A percentile compares a stretch with the other conserved stretches of the same genome.
Evolutionary conservation across 1,140 invertebrate species (phyloP).

Genomic region (Drosophila burlai): DNA sequence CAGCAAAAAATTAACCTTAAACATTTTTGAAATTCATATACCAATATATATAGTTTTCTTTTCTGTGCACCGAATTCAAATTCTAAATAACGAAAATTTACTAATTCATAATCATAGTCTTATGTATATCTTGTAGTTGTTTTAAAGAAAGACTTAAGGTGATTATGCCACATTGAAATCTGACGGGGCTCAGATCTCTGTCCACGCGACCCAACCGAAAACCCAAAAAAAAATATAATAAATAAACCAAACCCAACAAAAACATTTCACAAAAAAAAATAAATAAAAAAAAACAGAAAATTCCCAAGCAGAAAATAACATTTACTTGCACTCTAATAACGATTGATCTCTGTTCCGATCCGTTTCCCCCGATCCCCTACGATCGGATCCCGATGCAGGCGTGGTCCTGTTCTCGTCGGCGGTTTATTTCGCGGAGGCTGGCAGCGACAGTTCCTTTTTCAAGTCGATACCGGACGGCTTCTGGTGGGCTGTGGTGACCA

Average conservation of each 20-base stretch:
- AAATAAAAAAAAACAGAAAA: constrained; percentile 6
- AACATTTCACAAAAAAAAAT: constrained; percentile 4
- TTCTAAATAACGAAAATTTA: constrained; percentile 38
- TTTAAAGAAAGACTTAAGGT: constrained; percentile 51
- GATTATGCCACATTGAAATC: constrained; percentile 18
- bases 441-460: constrained; percentile 99
- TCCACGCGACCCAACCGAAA: constrained; percentile 36
- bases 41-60: constrained; percentile 64
- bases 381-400: constrained; percentile 87
- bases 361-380: neutral
- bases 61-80: constrained; percentile 51
- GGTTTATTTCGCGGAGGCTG: constrained; percentile 99
- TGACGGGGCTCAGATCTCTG: constrained; percentile 22
- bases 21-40: constrained; percentile 37
- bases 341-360: constrained; percentile 75
- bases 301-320: constrained; percentile 65
- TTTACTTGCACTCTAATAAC: constrained; percentile 30
- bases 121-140: constrained; percentile 81
- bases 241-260: constrained; percentile 1
- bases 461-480: constrained; percentile 99
- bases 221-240: neutral
- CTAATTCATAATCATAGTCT: constrained; percentile 49
- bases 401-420: constrained; percentile 99
- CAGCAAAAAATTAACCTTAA: constrained; percentile 13
- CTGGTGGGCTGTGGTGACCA: constrained; percentile 99